phyloP scores from a whole-genome alignment of 2,888 invertebrate species.

The Neelides folsomi region DNA sequence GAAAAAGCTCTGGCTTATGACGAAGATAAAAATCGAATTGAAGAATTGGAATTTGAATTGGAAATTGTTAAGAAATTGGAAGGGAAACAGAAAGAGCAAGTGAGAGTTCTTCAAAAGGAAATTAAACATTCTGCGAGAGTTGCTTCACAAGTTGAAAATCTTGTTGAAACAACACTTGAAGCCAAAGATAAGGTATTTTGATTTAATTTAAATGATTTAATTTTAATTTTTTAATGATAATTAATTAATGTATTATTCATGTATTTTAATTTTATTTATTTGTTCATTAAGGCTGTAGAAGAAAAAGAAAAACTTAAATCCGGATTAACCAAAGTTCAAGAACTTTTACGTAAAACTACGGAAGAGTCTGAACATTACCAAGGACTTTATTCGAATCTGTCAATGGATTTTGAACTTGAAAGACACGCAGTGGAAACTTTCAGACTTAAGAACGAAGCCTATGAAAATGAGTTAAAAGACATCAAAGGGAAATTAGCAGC shows the following conservation, averaged over 20 bases:
- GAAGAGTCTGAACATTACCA: slow-evolving; percentile 22
- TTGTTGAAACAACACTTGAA: slow-evolving; percentile 21
- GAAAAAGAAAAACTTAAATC: slow-evolving; percentile 23
- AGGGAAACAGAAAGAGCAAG: slow-evolving; percentile 26
- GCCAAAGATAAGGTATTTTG: slow-evolving; percentile 20
- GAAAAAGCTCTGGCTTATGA: slow-evolving; percentile 32
- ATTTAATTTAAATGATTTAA: background rate
- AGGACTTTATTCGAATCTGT: slow-evolving; percentile 13
- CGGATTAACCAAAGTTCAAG: slow-evolving; percentile 16
- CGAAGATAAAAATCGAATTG: slow-evolving; percentile 26
- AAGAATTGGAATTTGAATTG: slow-evolving; percentile 27
- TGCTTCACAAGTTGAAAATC: slow-evolving; percentile 18
- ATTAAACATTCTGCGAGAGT: slow-evolving; percentile 20
- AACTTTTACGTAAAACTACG: slow-evolving; percentile 17
- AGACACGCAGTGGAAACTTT: slow-evolving; percentile 23
- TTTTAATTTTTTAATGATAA: background rate
- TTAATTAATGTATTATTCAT: too few species aligned
- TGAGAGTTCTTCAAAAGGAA: slow-evolving; percentile 20
- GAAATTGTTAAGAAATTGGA: slow-evolving; percentile 24
- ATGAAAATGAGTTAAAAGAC: slow-evolving; percentile 20
- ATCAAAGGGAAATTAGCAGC: slow-evolving; percentile 16
- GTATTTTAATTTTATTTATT: background rate
- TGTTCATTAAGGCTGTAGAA: slow-evolving; percentile 14
- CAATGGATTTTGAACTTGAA: slow-evolving; percentile 19
- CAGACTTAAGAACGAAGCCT: slow-evolving; percentile 10